These are phyloP conservation scores for Nephila pilipes DNA, from an alignment of 1,140 invertebrate species.

Conservation along the genomic window DNA sequence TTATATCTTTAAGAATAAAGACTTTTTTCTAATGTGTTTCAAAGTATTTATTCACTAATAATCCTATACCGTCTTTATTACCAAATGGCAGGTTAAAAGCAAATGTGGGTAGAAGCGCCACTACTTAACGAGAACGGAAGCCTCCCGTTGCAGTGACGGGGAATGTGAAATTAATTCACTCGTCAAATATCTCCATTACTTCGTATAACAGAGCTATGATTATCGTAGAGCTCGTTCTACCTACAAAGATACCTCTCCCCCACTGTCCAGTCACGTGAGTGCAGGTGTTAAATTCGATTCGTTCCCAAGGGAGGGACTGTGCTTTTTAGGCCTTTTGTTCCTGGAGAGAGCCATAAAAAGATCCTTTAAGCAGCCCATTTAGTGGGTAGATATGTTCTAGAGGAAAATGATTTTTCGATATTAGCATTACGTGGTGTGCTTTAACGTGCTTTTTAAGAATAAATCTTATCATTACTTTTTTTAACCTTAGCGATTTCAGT, in stretches of 20 bases:
- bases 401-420: too few relatives aligned
- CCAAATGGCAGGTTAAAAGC: not conserved
- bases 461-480: too few relatives aligned
- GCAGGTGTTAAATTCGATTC: constrained; percentile 35
- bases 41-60: too few relatives aligned
- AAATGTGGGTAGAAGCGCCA: not conserved
- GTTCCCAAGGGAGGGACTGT: not conserved
- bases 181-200: constrained; percentile 55
- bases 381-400: too few relatives aligned
- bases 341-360: not conserved
- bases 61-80: not conserved
- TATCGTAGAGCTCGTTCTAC: not conserved
- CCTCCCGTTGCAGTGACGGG: not conserved
- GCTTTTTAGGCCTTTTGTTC: not conserved
- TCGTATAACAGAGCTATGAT: constrained; percentile 21
- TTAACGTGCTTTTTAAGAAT: too few relatives aligned
- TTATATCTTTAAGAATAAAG: too few relatives aligned
- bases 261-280: constrained; percentile 13
- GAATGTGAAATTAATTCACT: constrained; percentile 45
- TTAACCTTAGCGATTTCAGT: too few relatives aligned
- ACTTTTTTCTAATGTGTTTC: too few relatives aligned
- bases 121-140: constrained; percentile 1
- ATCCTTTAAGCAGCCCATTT: not conserved
- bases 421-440: too few relatives aligned
- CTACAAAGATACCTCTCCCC: not conserved